phyloP scores from a whole-genome alignment of 2,888 invertebrate species.

The Morpho achilles region DNA sequence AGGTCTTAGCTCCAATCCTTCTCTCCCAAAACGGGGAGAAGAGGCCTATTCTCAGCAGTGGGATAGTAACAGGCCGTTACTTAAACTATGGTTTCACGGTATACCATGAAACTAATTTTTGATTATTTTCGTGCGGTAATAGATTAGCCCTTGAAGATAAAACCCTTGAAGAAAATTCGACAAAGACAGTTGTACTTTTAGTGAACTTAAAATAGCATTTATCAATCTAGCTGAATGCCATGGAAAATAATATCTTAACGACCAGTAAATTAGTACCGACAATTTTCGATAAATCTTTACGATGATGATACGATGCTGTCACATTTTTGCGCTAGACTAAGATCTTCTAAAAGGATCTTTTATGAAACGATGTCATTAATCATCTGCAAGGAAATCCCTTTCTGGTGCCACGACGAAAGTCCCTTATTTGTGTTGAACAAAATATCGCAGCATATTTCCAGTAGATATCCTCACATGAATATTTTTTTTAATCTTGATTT shows the following conservation, averaged over 20 bases:
- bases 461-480: background rate
- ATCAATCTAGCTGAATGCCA: too few species aligned
- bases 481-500: too few species aligned
- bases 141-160: background rate
- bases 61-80: too few species aligned
- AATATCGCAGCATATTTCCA: conserved; percentile 1
- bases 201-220: too few species aligned
- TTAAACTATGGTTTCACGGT: too few species aligned
- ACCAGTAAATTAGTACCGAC: background rate
- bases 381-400: conserved; percentile 12
- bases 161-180: background rate
- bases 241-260: too few species aligned
- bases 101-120: too few species aligned
- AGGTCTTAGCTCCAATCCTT: too few species aligned
- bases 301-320: conserved; percentile 1
- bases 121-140: too few species aligned
- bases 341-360: conserved; percentile 1
- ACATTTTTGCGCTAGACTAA: conserved; percentile 2
- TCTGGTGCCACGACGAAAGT: conserved; percentile 1
- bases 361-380: conserved; percentile 14
- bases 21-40: too few species aligned
- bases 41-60: too few species aligned
- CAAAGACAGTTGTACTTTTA: too few species aligned
- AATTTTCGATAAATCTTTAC: conserved; percentile 3
- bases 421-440: conserved; percentile 8